phyloP scores from a whole-genome alignment of 2,113 vertebrate species.

The Phaethornis superciliosus region DNA sequence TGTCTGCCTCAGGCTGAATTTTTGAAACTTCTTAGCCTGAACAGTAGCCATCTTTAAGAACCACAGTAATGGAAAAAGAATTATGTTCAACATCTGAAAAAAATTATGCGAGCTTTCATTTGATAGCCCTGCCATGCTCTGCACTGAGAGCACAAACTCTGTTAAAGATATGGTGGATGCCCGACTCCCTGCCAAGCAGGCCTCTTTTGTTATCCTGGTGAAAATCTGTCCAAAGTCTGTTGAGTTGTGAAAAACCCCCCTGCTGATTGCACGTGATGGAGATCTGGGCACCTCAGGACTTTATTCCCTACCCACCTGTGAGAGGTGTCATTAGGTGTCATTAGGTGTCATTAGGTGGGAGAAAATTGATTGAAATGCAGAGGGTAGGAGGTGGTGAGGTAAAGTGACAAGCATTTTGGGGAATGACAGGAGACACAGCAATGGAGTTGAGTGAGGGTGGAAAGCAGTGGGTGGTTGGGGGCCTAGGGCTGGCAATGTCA shows the following conservation, averaged over 20 bases:
- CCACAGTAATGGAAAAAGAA: neutral
- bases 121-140: conserved; percentile 1
- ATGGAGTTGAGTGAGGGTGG: neutral
- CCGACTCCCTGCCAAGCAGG: neutral
- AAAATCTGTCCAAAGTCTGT: neutral
- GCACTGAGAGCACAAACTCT: neutral
- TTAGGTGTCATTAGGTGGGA: neutral
- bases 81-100: conserved; percentile 30
- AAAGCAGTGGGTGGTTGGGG: neutral
- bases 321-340: neutral
- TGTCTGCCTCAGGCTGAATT: conserved; percentile 41
- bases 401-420: neutral
- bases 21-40: conserved; percentile 38
- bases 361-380: neutral
- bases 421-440: neutral
- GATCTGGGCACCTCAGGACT: neutral
- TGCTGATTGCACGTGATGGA: neutral
- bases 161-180: neutral
- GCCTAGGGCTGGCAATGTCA: neutral
- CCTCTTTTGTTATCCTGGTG: neutral
- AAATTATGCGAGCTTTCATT: conserved; percentile 37
- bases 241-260: neutral
- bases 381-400: neutral
- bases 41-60: conserved; percentile 57
- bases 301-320: neutral